phyloP scores from a whole-genome alignment of 2,797 vertebrate genomes.

The Rhinichthys osculus region DNA sequence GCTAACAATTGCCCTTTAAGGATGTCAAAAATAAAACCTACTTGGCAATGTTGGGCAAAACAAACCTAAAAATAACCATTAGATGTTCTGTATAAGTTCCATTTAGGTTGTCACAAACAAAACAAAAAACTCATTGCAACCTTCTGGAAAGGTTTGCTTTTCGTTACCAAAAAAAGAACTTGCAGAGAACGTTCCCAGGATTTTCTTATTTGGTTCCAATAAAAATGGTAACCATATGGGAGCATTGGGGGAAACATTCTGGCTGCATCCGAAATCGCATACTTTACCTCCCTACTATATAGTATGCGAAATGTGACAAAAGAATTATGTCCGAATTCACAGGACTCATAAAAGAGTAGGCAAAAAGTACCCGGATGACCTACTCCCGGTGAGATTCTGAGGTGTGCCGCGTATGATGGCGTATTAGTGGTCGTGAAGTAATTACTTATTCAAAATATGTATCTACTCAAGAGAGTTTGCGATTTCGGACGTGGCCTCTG shows the following conservation, averaged over 20 bases:
- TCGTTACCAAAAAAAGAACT: neutral
- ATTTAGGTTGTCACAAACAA: neutral
- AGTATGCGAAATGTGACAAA: too few species aligned
- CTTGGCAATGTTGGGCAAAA: neutral
- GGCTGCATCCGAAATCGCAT: neutral
- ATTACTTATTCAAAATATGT: neutral
- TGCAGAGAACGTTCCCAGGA: neutral
- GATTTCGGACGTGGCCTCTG: neutral
- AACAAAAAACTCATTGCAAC: neutral
- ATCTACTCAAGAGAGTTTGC: neutral
- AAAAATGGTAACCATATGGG: neutral
- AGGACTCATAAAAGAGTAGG: too few species aligned
- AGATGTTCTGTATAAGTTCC: neutral
- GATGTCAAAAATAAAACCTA: neutral
- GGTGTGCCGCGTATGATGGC: too few species aligned
- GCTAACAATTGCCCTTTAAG: neutral
- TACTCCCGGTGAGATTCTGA: too few species aligned
- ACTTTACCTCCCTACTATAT: too few species aligned
- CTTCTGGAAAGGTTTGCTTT: neutral
- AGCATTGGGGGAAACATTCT: neutral
- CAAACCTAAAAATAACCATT: neutral
- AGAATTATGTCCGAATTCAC: too few species aligned
- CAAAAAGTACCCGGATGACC: too few species aligned
- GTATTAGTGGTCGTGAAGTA: too few species aligned
- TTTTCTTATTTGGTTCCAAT: neutral